Evolutionary conservation across 23 tunicate genomes (phyloP).

Genomic region (Ascidia mentula): DNA sequence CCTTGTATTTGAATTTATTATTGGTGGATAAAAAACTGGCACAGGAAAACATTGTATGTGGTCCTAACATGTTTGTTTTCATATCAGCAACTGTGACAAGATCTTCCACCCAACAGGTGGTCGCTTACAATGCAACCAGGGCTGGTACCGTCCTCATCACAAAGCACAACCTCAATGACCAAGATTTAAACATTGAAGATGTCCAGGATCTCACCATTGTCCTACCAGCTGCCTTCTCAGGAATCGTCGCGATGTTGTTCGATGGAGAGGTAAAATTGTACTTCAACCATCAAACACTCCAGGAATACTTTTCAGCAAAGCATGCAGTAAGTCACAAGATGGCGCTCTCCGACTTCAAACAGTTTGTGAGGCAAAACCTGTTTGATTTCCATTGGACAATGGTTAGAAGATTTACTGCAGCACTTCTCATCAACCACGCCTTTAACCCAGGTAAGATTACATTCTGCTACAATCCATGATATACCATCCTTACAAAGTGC

Average conservation of each 20-base stretch:
- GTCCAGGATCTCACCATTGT: conserved; percentile 22
- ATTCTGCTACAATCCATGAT: no score
- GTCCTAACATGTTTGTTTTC: no score
- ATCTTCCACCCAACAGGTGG: no score
- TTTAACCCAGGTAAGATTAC: background rate
- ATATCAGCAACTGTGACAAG: no score
- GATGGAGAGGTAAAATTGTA: conserved; percentile 4
- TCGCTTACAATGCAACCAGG: conserved; percentile 5
- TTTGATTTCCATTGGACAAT: background rate
- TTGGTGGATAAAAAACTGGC: no score
- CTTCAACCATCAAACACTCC: conserved; percentile 31
- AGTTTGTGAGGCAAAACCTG: background rate
- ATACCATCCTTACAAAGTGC: no score
- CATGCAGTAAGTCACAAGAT: background rate
- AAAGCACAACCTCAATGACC: background rate
- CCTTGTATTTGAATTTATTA: no score
- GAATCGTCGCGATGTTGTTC: background rate
- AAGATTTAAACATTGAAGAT: background rate
- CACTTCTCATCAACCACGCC: background rate
- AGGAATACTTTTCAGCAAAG: background rate
- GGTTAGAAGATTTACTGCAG: background rate
- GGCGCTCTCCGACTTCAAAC: background rate
- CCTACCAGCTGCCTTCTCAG: background rate
- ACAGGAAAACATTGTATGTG: no score
- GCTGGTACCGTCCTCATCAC: conserved; percentile 3